phyloP scores from a whole-genome alignment of 2,797 vertebrate genomes.

The Capromys pilorides region DNA sequence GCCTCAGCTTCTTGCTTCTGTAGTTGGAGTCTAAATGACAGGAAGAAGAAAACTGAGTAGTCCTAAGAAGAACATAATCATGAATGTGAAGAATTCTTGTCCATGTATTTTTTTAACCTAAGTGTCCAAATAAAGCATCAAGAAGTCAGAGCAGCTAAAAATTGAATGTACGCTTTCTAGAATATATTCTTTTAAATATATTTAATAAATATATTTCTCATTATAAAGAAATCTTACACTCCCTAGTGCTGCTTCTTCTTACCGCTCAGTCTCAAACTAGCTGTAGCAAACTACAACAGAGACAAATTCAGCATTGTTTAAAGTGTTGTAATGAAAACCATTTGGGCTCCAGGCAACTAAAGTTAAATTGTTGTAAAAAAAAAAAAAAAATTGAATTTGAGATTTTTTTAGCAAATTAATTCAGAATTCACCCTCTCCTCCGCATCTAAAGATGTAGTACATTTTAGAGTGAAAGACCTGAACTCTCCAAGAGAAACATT shows the following conservation, averaged over 20 bases:
- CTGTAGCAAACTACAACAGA: slow-evolving; percentile 34
- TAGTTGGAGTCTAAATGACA: slow-evolving; percentile 20
- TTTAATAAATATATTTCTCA: slow-evolving; percentile 31
- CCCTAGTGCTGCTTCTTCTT: neutral
- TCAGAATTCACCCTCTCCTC: slow-evolving; percentile 29
- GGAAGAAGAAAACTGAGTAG: slow-evolving; percentile 38
- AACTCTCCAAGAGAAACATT: slow-evolving; percentile 22
- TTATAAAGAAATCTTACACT: slow-evolving; percentile 42
- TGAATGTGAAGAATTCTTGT: slow-evolving; percentile 25
- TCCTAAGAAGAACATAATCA: slow-evolving; percentile 52
- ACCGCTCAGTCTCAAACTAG: slow-evolving; percentile 12
- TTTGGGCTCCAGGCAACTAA: slow-evolving; percentile 42
- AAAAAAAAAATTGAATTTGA: slow-evolving; percentile 41
- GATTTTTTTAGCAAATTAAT: slow-evolving; percentile 40
- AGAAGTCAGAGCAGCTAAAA: slow-evolving; percentile 49
- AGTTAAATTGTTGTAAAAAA: slow-evolving; percentile 44
- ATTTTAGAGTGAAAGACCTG: slow-evolving; percentile 63
- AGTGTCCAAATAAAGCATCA: slow-evolving; percentile 33
- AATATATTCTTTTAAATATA: slow-evolving; percentile 52
- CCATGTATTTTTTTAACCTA: slow-evolving; percentile 2
- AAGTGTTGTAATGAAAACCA: slow-evolving; percentile 46
- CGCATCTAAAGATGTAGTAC: slow-evolving; percentile 3
- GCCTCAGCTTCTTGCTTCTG: slow-evolving; percentile 25
- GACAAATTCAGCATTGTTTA: slow-evolving; percentile 49
- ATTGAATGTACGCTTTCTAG: slow-evolving; percentile 35